Base-by-base conservation (phyloP, 2,113 vertebrate species). In the Semicossyphus pulcher region DNA sequence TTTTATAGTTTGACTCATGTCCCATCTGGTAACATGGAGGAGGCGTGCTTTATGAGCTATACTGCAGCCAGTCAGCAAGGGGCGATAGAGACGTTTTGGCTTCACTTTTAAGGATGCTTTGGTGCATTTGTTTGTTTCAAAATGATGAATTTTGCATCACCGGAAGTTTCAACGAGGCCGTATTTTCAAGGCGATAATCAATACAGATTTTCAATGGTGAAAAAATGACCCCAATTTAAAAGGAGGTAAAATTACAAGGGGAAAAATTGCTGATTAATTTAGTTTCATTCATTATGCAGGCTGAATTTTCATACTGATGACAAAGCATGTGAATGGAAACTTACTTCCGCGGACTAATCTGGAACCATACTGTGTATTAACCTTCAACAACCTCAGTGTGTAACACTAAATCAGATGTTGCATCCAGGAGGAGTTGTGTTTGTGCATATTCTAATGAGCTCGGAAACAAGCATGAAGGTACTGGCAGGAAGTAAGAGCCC, bases 401-500 rank as follows among this genome's bases (percentile, higher is more conserved):
- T 77, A 29, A 41, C 54, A 66, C 74, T 61, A 51, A 64, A 77
- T 74, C 10, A 12, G 49, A 10, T 56, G 66, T 76, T 66, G 36
- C 29, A 81, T 87, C 81, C 75, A 67, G 62, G 72, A 3, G 5
- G 41, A 85, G 74, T 77, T 71, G 37, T 74, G 69, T 44, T 67
- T 88, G 69, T 84, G 79, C 78, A 90, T 88, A 86, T 90, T 78
- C 62, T 83, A 86, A 82, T 88, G 84, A 89, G 80, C 39, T 59
- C 37, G 54, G 66, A 80, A 84, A 88, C 60, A 59, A n/a, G 29
- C 69, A 83, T 76, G 78, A 88, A 81, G 78, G 80, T 87, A 88
- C 83, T 87, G 87, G 81, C 88, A 78, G 71, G 77, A 84, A 85
- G 77, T 70, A 76, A 87, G 59, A 73, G 42, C 60, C 85, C 83